These are phyloP conservation scores for Fragum whitleyi DNA, from an alignment of 2,888 invertebrate genomes.

Conservation along the genomic window DNA sequence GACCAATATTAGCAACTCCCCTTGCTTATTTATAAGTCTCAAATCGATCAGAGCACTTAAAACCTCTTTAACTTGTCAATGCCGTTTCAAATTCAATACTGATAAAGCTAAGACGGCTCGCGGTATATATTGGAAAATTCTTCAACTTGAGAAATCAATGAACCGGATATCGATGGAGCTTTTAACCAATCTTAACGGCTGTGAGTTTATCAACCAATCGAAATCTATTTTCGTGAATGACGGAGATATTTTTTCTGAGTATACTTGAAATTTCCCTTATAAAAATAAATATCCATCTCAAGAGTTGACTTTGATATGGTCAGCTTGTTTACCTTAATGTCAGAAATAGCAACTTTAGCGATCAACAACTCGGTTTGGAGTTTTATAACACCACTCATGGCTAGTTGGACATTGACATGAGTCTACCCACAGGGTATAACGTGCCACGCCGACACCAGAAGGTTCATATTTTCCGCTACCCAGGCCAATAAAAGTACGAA, in stretches of 20 bases:
- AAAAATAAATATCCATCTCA: not conserved
- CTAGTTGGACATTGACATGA: too few species aligned
- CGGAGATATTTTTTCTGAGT: not conserved
- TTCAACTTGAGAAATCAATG: conserved; percentile 10
- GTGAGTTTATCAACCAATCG: not conserved
- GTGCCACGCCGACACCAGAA: too few species aligned
- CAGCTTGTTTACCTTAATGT: not conserved
- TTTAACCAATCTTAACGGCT: conserved; percentile 6
- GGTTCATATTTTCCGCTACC: too few species aligned
- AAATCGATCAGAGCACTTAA: conserved; percentile 21
- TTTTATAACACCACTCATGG: too few species aligned
- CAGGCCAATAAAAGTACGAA: too few species aligned
- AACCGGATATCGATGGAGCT: conserved; percentile 12
- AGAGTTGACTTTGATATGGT: too few species aligned
- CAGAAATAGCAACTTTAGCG: not conserved
- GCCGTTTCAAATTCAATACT: conserved; percentile 20
- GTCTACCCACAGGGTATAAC: too few species aligned
- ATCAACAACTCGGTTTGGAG: too few species aligned
- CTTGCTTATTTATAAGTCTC: not conserved
- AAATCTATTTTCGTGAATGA: not conserved
- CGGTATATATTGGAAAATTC: conserved; percentile 13
- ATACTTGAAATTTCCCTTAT: not conserved
- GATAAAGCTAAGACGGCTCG: conserved; percentile 3
- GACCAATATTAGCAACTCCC: conserved; percentile 19
- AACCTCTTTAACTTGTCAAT: conserved; percentile 9